Evolutionary conservation across 2,888 invertebrate species (phyloP).

Genomic region (Xanthorhoe designata): DNA sequence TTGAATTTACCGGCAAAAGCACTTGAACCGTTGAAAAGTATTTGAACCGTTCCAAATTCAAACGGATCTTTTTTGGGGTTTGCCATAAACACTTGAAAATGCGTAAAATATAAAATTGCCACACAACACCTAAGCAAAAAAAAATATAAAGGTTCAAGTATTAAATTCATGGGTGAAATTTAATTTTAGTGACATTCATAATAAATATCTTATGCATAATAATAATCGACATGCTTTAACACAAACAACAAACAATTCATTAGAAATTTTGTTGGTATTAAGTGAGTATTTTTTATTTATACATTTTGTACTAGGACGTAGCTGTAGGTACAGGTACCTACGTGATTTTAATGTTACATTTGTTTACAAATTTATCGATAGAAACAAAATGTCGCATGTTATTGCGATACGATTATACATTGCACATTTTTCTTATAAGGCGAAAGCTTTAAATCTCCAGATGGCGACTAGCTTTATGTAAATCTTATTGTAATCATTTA

Average conservation of each 20-base stretch:
- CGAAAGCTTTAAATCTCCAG: slow-evolving; percentile 3
- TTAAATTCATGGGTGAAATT: too few relatives aligned
- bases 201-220: neutral
- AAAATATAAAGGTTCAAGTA: neutral
- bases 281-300: too few relatives aligned
- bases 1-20: slow-evolving; percentile 3
- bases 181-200: slow-evolving; percentile 3
- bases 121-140: slow-evolving; percentile 1
- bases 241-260: neutral
- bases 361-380: too few relatives aligned
- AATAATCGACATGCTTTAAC: slow-evolving; percentile 13
- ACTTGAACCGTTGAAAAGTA: too few relatives aligned
- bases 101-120: neutral
- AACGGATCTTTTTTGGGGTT: neutral
- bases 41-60: slow-evolving; percentile 1
- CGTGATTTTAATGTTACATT: too few relatives aligned
- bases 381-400: too few relatives aligned
- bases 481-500: slow-evolving; percentile 13
- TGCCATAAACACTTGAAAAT: neutral
- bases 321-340: too few relatives aligned
- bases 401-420: too few relatives aligned
- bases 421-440: neutral
- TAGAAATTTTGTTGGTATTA: too few relatives aligned
- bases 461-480: slow-evolving; percentile 9
- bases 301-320: too few relatives aligned